A percentile compares a stretch with the other conserved stretches of the same genome.
Evolutionary conservation across 2,797 vertebrate species (phyloP).

Genomic region (Esox masquinongy): DNA sequence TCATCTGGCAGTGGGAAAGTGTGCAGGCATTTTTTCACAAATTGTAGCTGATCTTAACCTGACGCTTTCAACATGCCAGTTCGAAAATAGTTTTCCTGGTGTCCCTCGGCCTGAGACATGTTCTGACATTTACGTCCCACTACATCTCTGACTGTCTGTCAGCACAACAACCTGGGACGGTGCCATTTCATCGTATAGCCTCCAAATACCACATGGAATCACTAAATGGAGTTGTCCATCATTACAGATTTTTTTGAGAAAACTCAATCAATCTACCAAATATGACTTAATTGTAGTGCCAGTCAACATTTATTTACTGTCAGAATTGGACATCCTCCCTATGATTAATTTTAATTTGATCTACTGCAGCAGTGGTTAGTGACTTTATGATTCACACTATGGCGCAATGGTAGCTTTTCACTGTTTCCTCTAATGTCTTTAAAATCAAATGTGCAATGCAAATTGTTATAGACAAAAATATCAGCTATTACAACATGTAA

Average conservation of each 20-base stretch:
- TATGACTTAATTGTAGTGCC: slow-evolving; percentile 58
- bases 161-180: slow-evolving; percentile 31
- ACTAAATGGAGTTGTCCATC: slow-evolving; percentile 32
- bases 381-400: slow-evolving; percentile 25
- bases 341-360: slow-evolving; percentile 50
- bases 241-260: slow-evolving; percentile 32
- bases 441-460: too few species aligned
- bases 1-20: slow-evolving; percentile 25
- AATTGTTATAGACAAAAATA: too few species aligned
- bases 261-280: slow-evolving; percentile 60
- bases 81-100: slow-evolving; percentile 46
- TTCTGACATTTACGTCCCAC: slow-evolving; percentile 32
- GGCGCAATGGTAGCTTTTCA: slow-evolving; percentile 1
- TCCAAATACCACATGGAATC: slow-evolving; percentile 37
- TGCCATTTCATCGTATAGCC: background rate
- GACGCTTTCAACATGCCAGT: slow-evolving; percentile 37
- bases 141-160: slow-evolving; percentile 33
- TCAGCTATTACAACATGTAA: too few species aligned
- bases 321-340: background rate
- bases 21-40: slow-evolving; percentile 8
- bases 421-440: background rate
- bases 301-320: slow-evolving; percentile 49
- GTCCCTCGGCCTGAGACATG: slow-evolving; percentile 24
- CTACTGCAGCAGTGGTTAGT: slow-evolving; percentile 11
- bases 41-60: slow-evolving; percentile 33